These are phyloP conservation scores for Liodrosophila aerea DNA, from an alignment of 2,888 invertebrate genomes.

Conservation along the genomic window DNA sequence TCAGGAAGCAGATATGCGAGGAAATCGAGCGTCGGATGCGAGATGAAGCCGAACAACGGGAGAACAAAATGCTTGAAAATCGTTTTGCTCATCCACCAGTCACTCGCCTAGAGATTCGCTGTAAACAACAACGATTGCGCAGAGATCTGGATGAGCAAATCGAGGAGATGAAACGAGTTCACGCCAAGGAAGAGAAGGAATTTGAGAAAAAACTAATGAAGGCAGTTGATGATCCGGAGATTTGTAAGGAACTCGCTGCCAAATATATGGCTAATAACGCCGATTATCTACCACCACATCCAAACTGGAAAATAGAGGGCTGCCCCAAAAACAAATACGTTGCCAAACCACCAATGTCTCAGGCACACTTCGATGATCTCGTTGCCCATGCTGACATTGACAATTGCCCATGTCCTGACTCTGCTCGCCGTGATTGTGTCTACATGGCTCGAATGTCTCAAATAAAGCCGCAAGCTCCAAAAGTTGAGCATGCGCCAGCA, in stretches of 20 bases:
- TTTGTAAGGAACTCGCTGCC: conserved; percentile 66
- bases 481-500: not conserved
- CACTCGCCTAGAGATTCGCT: conserved; percentile 45
- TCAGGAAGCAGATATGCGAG: conserved; percentile 75
- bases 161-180: conserved; percentile 61
- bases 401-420: conserved; percentile 50
- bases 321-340: conserved; percentile 56
- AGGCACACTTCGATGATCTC: conserved; percentile 24
- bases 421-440: conserved; percentile 45
- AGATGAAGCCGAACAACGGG: conserved; percentile 64
- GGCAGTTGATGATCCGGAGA: conserved; percentile 66
- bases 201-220: conserved; percentile 62
- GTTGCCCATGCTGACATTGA: conserved; percentile 32
- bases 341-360: conserved; percentile 38
- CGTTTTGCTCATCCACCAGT: conserved; percentile 66
- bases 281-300: conserved; percentile 76
- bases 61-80: conserved; percentile 75
- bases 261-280: conserved; percentile 58
- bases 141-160: conserved; percentile 71
- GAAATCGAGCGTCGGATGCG: conserved; percentile 66
- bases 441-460: conserved; percentile 35
- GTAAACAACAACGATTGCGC: conserved; percentile 48
- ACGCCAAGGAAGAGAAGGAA: conserved; percentile 58
- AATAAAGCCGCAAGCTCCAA: conserved; percentile 1
- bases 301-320: conserved; percentile 75